phyloP scores from a whole-genome alignment of 2,113 vertebrate species.

The Colinus virginianus region DNA sequence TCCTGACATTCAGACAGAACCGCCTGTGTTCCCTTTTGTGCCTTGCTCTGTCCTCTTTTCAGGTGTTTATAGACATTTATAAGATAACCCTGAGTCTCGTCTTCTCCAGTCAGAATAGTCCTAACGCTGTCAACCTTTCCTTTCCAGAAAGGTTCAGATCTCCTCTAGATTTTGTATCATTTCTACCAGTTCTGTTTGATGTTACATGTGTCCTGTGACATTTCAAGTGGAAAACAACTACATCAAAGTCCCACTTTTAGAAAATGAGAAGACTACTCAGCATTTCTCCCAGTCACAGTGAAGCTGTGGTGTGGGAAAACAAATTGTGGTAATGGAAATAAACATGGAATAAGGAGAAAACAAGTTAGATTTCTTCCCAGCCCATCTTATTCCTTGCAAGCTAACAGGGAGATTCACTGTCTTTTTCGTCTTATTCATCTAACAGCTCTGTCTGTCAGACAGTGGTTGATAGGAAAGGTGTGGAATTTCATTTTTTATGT shows the following conservation, averaged over 20 bases:
- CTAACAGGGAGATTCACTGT: fast-evolving
- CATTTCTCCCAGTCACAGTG: neutral
- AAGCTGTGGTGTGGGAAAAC: neutral
- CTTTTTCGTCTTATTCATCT: neutral
- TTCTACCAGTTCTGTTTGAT: neutral
- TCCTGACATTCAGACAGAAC: no score
- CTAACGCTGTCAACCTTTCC: neutral
- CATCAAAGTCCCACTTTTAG: neutral
- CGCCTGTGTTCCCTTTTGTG: no score
- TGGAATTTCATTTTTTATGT: neutral
- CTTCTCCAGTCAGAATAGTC: neutral
- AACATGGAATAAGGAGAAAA: neutral
- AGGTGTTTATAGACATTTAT: no score
- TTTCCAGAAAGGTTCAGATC: neutral
- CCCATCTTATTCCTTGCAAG: neutral
- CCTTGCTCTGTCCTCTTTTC: no score
- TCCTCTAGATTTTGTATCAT: neutral
- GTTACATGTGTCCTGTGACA: neutral
- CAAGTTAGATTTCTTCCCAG: neutral
- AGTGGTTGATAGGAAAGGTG: neutral
- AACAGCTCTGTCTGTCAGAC: neutral
- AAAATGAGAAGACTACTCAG: neutral
- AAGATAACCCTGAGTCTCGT: neutral
- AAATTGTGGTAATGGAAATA: neutral
- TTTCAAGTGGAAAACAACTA: neutral